phyloP scores from a whole-genome alignment of 2,797 vertebrate species.

The Harpagifer antarcticus region DNA sequence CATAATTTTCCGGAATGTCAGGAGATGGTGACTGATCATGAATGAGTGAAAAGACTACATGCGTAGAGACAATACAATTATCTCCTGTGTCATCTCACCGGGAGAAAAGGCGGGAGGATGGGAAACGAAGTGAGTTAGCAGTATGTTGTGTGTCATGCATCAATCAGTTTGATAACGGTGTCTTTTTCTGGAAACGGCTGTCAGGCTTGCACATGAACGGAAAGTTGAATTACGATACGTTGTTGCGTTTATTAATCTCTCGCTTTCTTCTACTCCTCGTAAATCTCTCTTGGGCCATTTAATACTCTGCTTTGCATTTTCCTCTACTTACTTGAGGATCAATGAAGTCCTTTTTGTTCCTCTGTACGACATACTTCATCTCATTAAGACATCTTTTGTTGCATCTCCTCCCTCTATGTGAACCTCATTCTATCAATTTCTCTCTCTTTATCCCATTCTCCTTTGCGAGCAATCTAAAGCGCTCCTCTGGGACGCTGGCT shows the following conservation, averaged over 20 bases:
- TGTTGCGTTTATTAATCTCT: constrained; percentile 23
- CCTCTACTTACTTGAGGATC: constrained; percentile 27
- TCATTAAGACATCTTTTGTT: constrained; percentile 72
- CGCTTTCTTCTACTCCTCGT: neutral
- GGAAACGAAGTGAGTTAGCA: constrained; percentile 25
- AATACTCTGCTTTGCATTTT: constrained; percentile 36
- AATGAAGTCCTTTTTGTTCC: constrained; percentile 38
- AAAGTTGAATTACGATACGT: constrained; percentile 31
- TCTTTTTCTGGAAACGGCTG: constrained; percentile 17
- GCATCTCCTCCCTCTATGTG: constrained; percentile 49
- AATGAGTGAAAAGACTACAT: constrained; percentile 40
- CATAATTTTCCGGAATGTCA: constrained; percentile 65
- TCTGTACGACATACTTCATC: constrained; percentile 59
- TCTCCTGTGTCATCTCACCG: constrained; percentile 52
- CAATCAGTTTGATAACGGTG: constrained; percentile 30
- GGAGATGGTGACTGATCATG: constrained; percentile 63
- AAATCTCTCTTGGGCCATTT: constrained; percentile 20
- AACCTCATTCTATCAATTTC: constrained; percentile 45
- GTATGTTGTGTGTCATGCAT: constrained; percentile 30
- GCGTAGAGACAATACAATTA: constrained; percentile 66
- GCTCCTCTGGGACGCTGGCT: constrained; percentile 59
- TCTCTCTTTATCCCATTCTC: constrained; percentile 50
- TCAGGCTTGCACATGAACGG: constrained; percentile 33
- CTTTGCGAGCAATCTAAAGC: constrained; percentile 50
- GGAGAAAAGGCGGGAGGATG: neutral